phyloP scores from a whole-genome alignment of 1,140 invertebrate species.

The Ceratitis capitata region DNA sequence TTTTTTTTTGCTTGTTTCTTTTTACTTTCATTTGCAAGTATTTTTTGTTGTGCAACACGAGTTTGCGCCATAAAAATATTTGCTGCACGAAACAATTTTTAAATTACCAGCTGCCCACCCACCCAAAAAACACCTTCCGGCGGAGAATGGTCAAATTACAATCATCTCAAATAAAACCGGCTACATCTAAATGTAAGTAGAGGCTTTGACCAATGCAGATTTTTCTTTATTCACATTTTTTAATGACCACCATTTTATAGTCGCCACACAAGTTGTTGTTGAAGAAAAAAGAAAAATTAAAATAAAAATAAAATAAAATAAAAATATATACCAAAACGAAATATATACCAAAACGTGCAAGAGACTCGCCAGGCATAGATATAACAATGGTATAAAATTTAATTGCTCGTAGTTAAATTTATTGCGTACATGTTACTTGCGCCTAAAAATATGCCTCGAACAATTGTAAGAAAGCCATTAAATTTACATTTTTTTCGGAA shows the following conservation, averaged over 20 bases:
- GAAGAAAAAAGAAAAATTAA: not conserved
- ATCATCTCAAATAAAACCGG: not conserved
- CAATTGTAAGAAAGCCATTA: not conserved
- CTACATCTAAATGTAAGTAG: not conserved
- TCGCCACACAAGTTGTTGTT: not conserved
- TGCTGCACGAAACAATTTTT: not conserved
- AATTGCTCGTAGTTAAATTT: not conserved
- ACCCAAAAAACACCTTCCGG: not conserved
- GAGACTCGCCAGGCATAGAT: not conserved
- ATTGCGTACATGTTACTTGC: not conserved
- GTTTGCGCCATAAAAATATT: conserved; percentile 4
- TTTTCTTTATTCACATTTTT: not conserved
- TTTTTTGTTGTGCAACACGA: not conserved
- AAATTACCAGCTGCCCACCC: conserved; percentile 1
- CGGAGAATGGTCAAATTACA: not conserved
- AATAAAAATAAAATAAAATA: too few species aligned
- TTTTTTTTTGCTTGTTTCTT: not conserved
- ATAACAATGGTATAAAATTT: not conserved
- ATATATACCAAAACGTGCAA: too few species aligned
- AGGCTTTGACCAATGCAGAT: not conserved
- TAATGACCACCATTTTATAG: not conserved
- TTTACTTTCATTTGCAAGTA: not conserved
- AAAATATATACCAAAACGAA: too few species aligned
- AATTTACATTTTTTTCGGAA: not conserved
- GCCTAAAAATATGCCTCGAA: not conserved